Base-by-base conservation (phyloP, 2,888 invertebrate genomes). In the Caenorhabditis japonica region DNA sequence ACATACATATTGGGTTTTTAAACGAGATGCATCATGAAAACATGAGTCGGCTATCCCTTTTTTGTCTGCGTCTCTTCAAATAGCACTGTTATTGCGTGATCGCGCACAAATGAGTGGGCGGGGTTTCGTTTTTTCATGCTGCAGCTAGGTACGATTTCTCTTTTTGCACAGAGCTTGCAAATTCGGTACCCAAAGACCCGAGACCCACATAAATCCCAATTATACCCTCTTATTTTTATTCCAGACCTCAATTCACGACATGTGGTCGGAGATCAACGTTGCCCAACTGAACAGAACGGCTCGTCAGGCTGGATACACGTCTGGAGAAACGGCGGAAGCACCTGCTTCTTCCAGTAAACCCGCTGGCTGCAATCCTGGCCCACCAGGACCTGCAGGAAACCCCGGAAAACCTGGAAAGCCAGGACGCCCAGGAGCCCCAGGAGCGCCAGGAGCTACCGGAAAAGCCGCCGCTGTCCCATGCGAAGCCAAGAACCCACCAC, bases 391-490 rank as follows among this genome's bases (percentile, higher is more conserved):
- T 19, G 66, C 33, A 38, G 73, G 73, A 56, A n/a, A 12, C n/a
- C 72, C 72, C 34, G 72, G 73, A 56, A 68, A 73, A 17, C 69
- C 69, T 34, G 69, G 69, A 53, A 69, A 60, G 19, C 75, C 75
- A 19, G 75, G 75, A 75, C 71, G 71, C 61, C 75, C 75, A 7
- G 74, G 75, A 77, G 71, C 68, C 15, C 69, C 75, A 49, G 81
- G 81, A 77, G 61, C 72, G 13, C 71, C 78, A 64, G 80, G 78
- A 71, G 70, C 77, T 8, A 60, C 73, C 64, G 79, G 79, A 71
- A 60, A 68, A 58, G 69, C 59, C 59, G 69, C 69, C 7, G 36
- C 49, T 15, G 69, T 41, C 0, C 69, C 69, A 69, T 69, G 69
- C 46, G 69, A 69, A 47, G 59, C 69, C 25, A 53, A 46, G 34